Conservation (phyloP, 1,140 invertebrate genomes). For the Papilio glaucus region DNA sequence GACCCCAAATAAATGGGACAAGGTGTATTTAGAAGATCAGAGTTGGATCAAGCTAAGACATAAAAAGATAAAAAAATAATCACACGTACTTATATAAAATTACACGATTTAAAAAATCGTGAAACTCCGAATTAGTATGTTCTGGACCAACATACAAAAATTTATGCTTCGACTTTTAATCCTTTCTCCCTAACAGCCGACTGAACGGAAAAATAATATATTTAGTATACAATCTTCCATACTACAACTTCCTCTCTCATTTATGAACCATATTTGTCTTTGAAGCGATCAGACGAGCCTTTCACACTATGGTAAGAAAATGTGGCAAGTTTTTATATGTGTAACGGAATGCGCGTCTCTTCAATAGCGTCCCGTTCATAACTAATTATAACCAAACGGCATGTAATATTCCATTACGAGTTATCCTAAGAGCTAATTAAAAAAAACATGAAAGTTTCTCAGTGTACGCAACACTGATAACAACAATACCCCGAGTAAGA, state of each 20-base stretch:
- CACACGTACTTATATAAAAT: too few relatives aligned
- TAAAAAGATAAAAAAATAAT: too few relatives aligned
- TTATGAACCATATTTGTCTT: slow-evolving; percentile 33
- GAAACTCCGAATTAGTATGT: too few relatives aligned
- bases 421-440: too few relatives aligned
- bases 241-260: slow-evolving; percentile 26
- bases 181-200: neutral
- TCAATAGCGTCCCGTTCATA: slow-evolving; percentile 15
- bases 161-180: neutral
- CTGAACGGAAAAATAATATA: neutral
- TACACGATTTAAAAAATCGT: too few relatives aligned
- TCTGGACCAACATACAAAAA: too few relatives aligned
- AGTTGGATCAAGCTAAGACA: too few relatives aligned
- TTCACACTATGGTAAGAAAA: slow-evolving; percentile 27
- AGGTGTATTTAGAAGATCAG: too few relatives aligned
- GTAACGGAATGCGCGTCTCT: slow-evolving; percentile 31
- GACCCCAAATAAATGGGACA: too few relatives aligned
- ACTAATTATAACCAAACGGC: slow-evolving; percentile 27
- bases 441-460: too few relatives aligned
- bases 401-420: slow-evolving; percentile 24
- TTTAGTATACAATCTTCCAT: neutral
- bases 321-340: slow-evolving; percentile 21
- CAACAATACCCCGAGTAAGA: too few relatives aligned
- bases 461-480: too few relatives aligned
- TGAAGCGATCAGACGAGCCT: slow-evolving; percentile 2